These are phyloP conservation scores for Dolichotis patagonum DNA, from an alignment of 2,113 vertebrate genomes.

Conservation along the genomic window DNA sequence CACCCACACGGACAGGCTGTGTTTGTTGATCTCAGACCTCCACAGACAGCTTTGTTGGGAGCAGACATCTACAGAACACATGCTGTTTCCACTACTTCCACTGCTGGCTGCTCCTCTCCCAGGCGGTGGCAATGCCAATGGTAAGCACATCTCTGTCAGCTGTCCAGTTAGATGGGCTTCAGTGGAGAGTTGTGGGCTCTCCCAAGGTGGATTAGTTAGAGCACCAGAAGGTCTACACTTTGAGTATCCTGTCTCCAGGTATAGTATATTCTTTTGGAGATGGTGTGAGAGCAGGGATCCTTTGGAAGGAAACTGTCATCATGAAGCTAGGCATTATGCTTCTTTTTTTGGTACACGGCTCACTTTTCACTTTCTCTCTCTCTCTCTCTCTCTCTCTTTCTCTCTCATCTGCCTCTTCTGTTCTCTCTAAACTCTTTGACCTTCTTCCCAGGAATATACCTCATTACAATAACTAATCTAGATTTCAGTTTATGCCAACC, in stretches of 20 bases:
- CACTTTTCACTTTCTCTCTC: not conserved
- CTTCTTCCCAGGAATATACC: not conserved
- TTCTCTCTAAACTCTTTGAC: no score
- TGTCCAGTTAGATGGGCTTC: no score
- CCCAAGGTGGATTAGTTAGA: not conserved
- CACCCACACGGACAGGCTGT: not conserved
- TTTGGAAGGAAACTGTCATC: not conserved
- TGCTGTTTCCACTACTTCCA: not conserved
- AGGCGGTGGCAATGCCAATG: rapidly evolving
- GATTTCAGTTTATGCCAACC: not conserved
- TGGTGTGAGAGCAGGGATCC: not conserved
- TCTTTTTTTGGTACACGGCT: not conserved
- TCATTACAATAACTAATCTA: not conserved
- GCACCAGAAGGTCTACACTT: no score
- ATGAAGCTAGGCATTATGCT: not conserved
- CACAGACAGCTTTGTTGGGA: not conserved
- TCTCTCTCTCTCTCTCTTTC: no score
- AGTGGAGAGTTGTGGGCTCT: not conserved
- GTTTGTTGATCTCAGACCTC: not conserved
- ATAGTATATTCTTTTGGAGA: not conserved
- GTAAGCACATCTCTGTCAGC: not conserved
- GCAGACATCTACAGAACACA: not conserved
- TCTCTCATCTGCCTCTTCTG: not conserved
- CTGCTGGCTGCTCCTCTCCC: not conserved
- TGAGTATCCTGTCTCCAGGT: not conserved